phyloP scores from a whole-genome alignment of 2,888 invertebrate species.

The Itoplectis maculator region DNA sequence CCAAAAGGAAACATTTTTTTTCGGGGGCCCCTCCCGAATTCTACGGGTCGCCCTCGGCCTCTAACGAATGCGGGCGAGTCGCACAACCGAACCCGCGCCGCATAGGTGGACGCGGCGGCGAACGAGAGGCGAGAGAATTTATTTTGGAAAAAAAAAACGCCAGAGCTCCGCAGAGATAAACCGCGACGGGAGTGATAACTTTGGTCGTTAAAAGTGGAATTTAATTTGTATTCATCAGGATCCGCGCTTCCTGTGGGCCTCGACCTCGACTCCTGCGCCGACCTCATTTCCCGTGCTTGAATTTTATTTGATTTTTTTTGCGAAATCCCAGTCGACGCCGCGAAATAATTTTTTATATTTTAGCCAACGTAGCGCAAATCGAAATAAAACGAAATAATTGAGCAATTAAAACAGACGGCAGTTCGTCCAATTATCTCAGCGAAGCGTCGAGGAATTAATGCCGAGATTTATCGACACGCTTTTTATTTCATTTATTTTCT shows the following conservation, averaged over 20 bases:
- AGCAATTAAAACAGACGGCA: too few relatives aligned
- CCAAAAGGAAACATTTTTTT: slow-evolving; percentile 44
- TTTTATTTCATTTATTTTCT: too few relatives aligned
- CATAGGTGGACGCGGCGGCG: not conserved
- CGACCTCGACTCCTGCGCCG: not conserved
- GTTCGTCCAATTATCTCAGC: not conserved
- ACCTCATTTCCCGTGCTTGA: not conserved
- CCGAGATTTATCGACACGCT: not conserved
- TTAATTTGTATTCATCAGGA: not conserved
- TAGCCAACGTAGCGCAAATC: too few relatives aligned
- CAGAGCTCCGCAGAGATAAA: not conserved
- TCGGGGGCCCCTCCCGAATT: slow-evolving; percentile 53
- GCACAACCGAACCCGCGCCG: slow-evolving; percentile 7
- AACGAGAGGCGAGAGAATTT: not conserved
- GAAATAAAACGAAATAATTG: too few relatives aligned
- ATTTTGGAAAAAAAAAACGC: slow-evolving; percentile 25
- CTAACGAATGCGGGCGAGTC: slow-evolving; percentile 23
- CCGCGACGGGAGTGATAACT: not conserved
- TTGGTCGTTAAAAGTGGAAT: slow-evolving; percentile 1
- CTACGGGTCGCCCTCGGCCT: slow-evolving; percentile 31
- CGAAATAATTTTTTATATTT: too few relatives aligned
- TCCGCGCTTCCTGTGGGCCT: not conserved
- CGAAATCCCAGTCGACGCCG: too few relatives aligned
- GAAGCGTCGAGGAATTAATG: not conserved
- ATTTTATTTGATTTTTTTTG: not conserved